These are phyloP conservation scores for Cephus runcator DNA, from an alignment of 2,888 invertebrate species.

Conservation along the genomic window DNA sequence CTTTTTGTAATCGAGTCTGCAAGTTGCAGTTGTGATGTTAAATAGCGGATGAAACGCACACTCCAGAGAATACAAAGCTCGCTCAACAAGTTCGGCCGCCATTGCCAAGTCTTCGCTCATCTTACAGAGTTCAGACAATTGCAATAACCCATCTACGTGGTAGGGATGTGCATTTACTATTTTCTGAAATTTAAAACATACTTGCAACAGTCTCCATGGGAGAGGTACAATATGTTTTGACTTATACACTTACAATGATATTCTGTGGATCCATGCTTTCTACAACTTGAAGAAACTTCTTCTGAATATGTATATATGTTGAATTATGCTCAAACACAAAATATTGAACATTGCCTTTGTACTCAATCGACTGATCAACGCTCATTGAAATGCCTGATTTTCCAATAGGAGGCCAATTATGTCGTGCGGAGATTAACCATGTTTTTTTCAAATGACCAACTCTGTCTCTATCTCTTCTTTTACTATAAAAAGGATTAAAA, in stretches of 20 bases:
- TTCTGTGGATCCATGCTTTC: constrained; percentile 83
- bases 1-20: constrained; percentile 79
- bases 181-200: constrained; percentile 62
- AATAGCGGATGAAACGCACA: constrained; percentile 83
- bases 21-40: constrained; percentile 78
- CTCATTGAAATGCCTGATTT: constrained; percentile 81
- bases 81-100: constrained; percentile 82
- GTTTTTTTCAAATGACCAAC: constrained; percentile 72
- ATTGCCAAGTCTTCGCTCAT: constrained; percentile 82
- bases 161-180: constrained; percentile 81
- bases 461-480: constrained; percentile 70
- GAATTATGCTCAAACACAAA: constrained; percentile 81
- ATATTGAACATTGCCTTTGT: constrained; percentile 68
- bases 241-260: constrained; percentile 71
- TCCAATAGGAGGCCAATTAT: constrained; percentile 77
- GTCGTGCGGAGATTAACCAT: constrained; percentile 77
- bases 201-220: background rate
- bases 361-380: constrained; percentile 65
- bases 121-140: constrained; percentile 82
- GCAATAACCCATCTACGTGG: constrained; percentile 83
- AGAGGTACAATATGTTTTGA: too few relatives aligned
- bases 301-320: constrained; percentile 79
- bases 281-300: constrained; percentile 80
- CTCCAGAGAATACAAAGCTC: constrained; percentile 82
- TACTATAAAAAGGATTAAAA: constrained; percentile 56